Percentiles rank a stretch among this genome's conserved stretches.
These are phyloP conservation scores for Hystrix brachyura DNA, from an alignment of 2,113 vertebrate species.

Conservation along the genomic window DNA sequence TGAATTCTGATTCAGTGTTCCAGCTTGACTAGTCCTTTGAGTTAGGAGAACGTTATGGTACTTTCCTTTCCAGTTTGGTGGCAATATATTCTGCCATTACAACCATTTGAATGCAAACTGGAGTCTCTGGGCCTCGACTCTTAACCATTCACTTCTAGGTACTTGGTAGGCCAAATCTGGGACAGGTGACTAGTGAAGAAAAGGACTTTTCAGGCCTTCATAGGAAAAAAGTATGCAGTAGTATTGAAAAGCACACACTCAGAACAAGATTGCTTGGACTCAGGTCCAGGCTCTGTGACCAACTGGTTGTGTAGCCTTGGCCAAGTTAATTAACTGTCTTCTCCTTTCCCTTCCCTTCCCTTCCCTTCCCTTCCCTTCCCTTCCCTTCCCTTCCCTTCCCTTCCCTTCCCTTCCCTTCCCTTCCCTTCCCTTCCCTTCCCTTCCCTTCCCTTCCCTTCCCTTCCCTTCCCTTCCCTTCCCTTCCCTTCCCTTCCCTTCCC, in stretches of 20 bases:
- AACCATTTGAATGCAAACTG: slow-evolving; percentile 51
- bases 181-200: background rate
- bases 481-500: background rate
- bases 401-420: too few relatives aligned
- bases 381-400: too few relatives aligned
- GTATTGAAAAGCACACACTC: slow-evolving; percentile 44
- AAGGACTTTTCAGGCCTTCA: slow-evolving; percentile 12
- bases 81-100: slow-evolving; percentile 43
- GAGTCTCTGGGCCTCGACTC: background rate
- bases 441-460: too few relatives aligned
- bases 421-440: background rate
- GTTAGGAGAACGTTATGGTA: slow-evolving; percentile 60
- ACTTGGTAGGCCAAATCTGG: background rate
- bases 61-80: slow-evolving; percentile 55
- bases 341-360: background rate
- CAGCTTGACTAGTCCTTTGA: slow-evolving; percentile 51
- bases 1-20: slow-evolving; percentile 56
- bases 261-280: slow-evolving; percentile 29
- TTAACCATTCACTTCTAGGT: slow-evolving; percentile 2
- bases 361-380: background rate
- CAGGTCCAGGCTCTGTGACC: background rate
- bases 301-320: slow-evolving; percentile 27
- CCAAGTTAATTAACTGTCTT: slow-evolving; percentile 2
- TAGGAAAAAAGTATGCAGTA: slow-evolving; percentile 7
- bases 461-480: background rate